A percentile compares a stretch with the other conserved stretches of the same genome.
These are phyloP conservation scores for Agrenia bidenticulata DNA, from an alignment of 2,888 invertebrate genomes.

Conservation along the genomic window DNA sequence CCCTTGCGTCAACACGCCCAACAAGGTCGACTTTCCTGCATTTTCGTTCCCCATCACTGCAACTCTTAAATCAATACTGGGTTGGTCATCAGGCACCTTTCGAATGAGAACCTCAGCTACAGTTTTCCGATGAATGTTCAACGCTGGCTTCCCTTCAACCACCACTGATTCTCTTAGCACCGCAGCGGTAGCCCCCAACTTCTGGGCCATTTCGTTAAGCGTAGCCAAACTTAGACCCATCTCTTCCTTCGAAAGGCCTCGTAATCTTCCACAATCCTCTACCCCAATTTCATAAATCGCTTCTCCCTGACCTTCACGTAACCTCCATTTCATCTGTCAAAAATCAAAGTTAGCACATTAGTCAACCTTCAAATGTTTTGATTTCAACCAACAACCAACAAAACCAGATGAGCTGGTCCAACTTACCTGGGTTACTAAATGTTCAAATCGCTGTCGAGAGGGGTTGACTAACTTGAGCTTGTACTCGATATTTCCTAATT, in stretches of 20 bases:
- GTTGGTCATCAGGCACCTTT: slow-evolving; percentile 81
- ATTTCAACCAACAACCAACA: slow-evolving; percentile 1
- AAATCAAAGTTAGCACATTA: not conserved
- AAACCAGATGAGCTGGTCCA: no score
- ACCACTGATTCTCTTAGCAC: slow-evolving; percentile 69
- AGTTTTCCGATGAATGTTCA: slow-evolving; percentile 33
- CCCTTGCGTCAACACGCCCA: slow-evolving; percentile 91
- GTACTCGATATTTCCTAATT: slow-evolving; percentile 94
- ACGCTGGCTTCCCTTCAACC: slow-evolving; percentile 50
- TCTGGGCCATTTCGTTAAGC: slow-evolving; percentile 75
- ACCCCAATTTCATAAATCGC: slow-evolving; percentile 98
- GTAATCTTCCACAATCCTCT: slow-evolving; percentile 81
- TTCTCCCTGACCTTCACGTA: slow-evolving; percentile 92
- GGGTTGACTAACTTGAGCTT: slow-evolving; percentile 92
- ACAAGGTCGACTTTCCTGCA: slow-evolving; percentile 88
- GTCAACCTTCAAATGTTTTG: no score
- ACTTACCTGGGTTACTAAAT: slow-evolving; percentile 89
- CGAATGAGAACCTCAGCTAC: slow-evolving; percentile 81
- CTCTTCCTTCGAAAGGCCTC: slow-evolving; percentile 79
- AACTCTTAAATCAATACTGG: slow-evolving; percentile 83
- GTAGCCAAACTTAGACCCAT: slow-evolving; percentile 85
- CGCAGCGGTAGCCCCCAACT: slow-evolving; percentile 78
- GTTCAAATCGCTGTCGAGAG: slow-evolving; percentile 86
- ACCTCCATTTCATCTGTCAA: slow-evolving; percentile 94
- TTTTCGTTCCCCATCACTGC: slow-evolving; percentile 95